Evolutionary conservation across 1,140 invertebrate genomes (phyloP).

Genomic region (Cryptotermes secundus): DNA sequence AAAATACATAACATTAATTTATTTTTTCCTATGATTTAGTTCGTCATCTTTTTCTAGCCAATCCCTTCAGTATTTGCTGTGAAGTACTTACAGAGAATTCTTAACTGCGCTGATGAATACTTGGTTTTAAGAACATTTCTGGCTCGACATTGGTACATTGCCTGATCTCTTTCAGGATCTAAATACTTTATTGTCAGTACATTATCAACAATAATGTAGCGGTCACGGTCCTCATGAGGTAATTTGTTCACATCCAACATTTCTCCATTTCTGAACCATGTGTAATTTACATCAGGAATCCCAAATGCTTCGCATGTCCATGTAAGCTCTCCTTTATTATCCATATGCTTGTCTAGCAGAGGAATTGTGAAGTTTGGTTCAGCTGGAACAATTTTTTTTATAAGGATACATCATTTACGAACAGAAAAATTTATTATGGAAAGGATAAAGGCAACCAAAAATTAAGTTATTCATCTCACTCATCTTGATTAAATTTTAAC

Average conservation of each 20-base stretch:
- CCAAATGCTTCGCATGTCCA: conserved; percentile 97
- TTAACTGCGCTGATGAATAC: conserved; percentile 85
- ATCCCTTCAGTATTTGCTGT: background rate
- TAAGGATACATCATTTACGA: background rate
- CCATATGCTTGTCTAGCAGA: conserved; percentile 83
- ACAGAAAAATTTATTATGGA: too few species aligned
- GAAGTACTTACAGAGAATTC: conserved; percentile 68
- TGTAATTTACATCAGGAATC: conserved; percentile 90
- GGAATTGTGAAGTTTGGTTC: conserved; percentile 92
- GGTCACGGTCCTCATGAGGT: conserved; percentile 64
- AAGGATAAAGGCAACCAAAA: too few species aligned
- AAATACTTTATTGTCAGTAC: conserved; percentile 79
- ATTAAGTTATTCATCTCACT: too few species aligned
- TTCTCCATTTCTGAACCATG: conserved; percentile 87
- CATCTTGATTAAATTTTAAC: too few species aligned
- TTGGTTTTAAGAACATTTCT: conserved; percentile 83
- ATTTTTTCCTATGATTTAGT: too few species aligned
- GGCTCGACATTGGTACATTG: conserved; percentile 95
- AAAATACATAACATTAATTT: background rate
- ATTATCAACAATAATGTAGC: conserved; percentile 84
- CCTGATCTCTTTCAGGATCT: conserved; percentile 77
- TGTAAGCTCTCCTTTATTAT: conserved; percentile 77
- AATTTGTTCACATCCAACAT: conserved; percentile 65
- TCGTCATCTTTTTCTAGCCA: background rate
- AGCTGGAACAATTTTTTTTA: conserved; percentile 53